phyloP scores from a whole-genome alignment of 2,113 vertebrate genomes.

The Egretta garzetta region DNA sequence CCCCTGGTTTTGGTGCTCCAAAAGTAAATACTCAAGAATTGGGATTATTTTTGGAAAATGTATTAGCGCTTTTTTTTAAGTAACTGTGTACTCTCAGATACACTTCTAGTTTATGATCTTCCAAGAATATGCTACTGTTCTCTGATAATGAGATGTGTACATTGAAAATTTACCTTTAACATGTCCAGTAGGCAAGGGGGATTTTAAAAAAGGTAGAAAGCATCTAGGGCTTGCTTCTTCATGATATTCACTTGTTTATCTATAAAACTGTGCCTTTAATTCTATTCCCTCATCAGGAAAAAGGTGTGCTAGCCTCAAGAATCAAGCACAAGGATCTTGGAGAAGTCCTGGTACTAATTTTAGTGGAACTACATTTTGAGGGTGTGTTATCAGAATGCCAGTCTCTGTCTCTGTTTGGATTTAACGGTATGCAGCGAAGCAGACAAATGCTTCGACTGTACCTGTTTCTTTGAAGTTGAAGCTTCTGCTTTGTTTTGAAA shows the following conservation, averaged over 20 bases:
- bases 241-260: background rate
- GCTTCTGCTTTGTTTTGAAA: background rate
- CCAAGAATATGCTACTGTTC: background rate
- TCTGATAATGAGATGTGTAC: no score
- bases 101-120: background rate
- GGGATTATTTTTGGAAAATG: background rate
- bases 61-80: background rate
- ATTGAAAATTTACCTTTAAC: background rate
- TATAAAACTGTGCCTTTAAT: background rate
- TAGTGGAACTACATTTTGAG: background rate
- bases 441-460: background rate
- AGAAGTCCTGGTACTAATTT: background rate
- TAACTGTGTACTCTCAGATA: fast-evolving
- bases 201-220: background rate
- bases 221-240: background rate
- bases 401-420: background rate
- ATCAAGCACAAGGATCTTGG: background rate
- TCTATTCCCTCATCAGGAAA: background rate
- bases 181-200: background rate
- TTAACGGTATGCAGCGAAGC: background rate
- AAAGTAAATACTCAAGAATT: background rate
- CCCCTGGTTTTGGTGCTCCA: background rate
- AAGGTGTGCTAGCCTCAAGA: background rate
- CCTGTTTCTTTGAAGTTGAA: background rate
- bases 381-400: background rate